phyloP scores from a whole-genome alignment of 1,140 invertebrate genomes.

The Pectinophora gossypiella region DNA sequence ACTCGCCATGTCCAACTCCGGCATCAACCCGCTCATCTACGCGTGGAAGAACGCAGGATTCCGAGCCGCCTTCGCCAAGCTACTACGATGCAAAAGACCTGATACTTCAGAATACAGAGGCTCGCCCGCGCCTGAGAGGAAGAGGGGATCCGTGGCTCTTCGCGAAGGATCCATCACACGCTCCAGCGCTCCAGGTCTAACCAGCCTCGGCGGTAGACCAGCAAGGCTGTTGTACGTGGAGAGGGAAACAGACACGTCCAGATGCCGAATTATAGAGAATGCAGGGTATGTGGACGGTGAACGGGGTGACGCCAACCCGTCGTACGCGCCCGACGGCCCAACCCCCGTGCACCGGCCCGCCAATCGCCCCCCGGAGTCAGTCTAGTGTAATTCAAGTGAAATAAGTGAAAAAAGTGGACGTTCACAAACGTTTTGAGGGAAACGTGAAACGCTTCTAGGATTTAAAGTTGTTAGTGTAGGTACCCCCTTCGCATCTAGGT shows the following conservation, averaged over 20 bases:
- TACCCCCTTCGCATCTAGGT: slow-evolving; percentile 53
- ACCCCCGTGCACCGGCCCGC: slow-evolving; percentile 54
- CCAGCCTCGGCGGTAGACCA: slow-evolving; percentile 44
- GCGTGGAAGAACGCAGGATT: slow-evolving; percentile 88
- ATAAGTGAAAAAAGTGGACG: slow-evolving; percentile 18
- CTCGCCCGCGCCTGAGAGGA: slow-evolving; percentile 56
- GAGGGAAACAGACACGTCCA: slow-evolving; percentile 44
- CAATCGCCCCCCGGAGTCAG: slow-evolving; percentile 39
- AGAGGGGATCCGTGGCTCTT: slow-evolving; percentile 58
- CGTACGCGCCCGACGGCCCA: slow-evolving; percentile 60
- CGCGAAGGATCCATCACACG: slow-evolving; percentile 62
- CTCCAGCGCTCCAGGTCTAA: slow-evolving; percentile 40
- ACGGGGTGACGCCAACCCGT: slow-evolving; percentile 57
- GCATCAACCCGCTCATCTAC: slow-evolving; percentile 87
- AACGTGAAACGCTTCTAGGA: slow-evolving; percentile 71
- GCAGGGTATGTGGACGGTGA: slow-evolving; percentile 65
- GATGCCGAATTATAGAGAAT: slow-evolving; percentile 72
- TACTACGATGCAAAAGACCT: slow-evolving; percentile 79
- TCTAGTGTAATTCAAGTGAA: no score
- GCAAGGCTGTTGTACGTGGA: slow-evolving; percentile 58
- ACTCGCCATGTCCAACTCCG: slow-evolving; percentile 84
- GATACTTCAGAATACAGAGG: slow-evolving; percentile 70
- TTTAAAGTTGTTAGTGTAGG: slow-evolving; percentile 60
- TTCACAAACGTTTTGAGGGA: slow-evolving; percentile 58
- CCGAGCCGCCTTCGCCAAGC: slow-evolving; percentile 79